Conservation (phyloP, 2,113 vertebrate species). For the Nibea coibor region DNA sequence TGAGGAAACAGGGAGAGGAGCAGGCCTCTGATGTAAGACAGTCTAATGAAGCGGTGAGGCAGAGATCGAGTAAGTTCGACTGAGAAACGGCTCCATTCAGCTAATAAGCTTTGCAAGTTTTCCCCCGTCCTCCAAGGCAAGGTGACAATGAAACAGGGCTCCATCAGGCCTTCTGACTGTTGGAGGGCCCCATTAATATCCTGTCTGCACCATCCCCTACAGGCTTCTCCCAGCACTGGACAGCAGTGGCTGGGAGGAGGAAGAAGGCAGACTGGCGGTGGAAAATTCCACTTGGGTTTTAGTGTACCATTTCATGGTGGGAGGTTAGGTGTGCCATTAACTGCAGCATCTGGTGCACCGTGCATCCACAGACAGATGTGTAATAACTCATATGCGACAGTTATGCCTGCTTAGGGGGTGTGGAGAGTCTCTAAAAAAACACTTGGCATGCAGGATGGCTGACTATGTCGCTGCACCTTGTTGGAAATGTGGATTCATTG, state of each 20-base stretch:
- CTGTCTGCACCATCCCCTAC: constrained; percentile 69
- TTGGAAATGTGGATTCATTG: constrained; percentile 10
- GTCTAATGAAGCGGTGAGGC: constrained; percentile 71
- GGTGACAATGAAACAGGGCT: constrained; percentile 79
- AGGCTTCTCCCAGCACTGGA: constrained; percentile 63
- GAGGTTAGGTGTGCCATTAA: constrained; percentile 76
- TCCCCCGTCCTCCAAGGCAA: constrained; percentile 81
- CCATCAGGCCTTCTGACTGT: constrained; percentile 72
- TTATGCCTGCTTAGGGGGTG: constrained; percentile 61
- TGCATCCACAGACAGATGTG: constrained; percentile 67
- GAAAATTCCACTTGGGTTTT: constrained; percentile 69
- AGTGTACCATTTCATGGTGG: constrained; percentile 39
- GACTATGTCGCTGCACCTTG: constrained; percentile 7
- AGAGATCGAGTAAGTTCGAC: constrained; percentile 62
- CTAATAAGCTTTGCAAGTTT: constrained; percentile 79
- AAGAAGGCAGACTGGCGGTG: constrained; percentile 38
- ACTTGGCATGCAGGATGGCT: constrained; percentile 52
- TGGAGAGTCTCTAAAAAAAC: constrained; percentile 49
- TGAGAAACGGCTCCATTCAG: constrained; percentile 64
- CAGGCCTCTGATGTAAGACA: constrained; percentile 60
- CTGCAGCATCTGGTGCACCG: constrained; percentile 72
- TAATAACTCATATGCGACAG: constrained; percentile 66
- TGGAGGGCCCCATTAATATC: constrained; percentile 77
- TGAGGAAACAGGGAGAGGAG: constrained; percentile 54
- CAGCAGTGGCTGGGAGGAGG: constrained; percentile 26